These are phyloP conservation scores for Tragelaphus strepsiceros DNA, from an alignment of 2,113 vertebrate species.

Conservation along the genomic window DNA sequence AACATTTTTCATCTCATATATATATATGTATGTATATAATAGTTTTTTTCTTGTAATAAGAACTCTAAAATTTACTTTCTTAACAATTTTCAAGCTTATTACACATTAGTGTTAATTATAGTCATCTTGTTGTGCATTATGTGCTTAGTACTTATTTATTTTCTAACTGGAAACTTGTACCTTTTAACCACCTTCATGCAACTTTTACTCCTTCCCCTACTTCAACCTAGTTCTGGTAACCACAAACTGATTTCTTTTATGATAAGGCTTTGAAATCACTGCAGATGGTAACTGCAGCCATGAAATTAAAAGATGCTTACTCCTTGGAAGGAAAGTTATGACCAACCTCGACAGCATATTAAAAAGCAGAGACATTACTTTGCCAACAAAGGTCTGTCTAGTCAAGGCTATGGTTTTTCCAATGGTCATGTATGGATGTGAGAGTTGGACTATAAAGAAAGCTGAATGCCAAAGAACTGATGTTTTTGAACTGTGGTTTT, in stretches of 20 bases:
- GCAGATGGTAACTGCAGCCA: background rate
- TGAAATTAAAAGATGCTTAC: background rate
- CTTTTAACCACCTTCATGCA: background rate
- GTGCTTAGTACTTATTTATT: background rate
- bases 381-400: background rate
- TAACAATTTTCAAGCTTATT: background rate
- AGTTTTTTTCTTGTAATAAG: background rate
- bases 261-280: background rate
- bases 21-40: background rate
- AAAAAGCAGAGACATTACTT: background rate
- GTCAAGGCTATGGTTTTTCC: background rate
- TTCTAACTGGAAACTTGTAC: background rate
- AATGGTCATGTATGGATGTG: background rate
- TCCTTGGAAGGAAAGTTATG: background rate
- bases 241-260: background rate
- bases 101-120: background rate
- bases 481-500: background rate
- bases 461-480: rapidly evolving
- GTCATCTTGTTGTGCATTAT: background rate
- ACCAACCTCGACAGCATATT: rapidly evolving
- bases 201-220: background rate
- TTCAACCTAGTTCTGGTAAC: background rate
- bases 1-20: background rate
- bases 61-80: background rate
- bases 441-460: background rate